Percentiles rank a stretch among this genome's conserved stretches.
Evolutionary conservation across 35 echinoderm and acorn worm species (phyloP).

Genomic region (Holothuria glaberrima): DNA sequence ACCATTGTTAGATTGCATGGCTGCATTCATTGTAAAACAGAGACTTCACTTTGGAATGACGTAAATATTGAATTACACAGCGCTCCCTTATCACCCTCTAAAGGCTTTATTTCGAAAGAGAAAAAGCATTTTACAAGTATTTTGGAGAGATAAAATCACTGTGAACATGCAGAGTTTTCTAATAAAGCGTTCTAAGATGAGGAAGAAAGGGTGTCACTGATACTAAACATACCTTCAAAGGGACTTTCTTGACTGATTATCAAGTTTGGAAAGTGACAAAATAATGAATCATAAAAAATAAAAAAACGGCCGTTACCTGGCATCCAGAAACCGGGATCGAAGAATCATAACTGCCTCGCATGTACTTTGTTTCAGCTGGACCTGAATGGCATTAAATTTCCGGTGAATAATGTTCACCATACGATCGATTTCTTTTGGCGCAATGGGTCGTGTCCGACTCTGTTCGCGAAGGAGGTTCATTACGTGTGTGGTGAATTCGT

Average conservation of each 20-base stretch:
- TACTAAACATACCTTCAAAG: too few relatives aligned
- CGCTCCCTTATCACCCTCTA: too few relatives aligned
- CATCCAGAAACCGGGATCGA: conserved; percentile 95
- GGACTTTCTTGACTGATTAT: background rate
- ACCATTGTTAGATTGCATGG: too few relatives aligned
- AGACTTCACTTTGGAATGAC: too few relatives aligned
- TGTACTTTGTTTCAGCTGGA: conserved; percentile 98
- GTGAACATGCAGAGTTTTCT: too few relatives aligned
- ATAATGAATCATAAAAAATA: background rate
- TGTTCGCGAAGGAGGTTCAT: conserved; percentile 99
- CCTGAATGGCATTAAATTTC: conserved; percentile 99
- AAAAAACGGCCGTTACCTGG: conserved; percentile 70
- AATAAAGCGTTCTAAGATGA: background rate
- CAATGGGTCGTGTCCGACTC: conserved; percentile 98
- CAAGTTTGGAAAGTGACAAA: too few relatives aligned
- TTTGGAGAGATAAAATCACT: too few relatives aligned
- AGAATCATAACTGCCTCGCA: conserved; percentile 99
- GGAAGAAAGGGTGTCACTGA: background rate
- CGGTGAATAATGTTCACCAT: conserved; percentile 99
- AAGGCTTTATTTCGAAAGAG: too few relatives aligned
- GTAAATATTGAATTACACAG: too few relatives aligned
- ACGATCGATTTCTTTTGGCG: conserved; percentile 99
- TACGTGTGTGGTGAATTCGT: conserved; percentile 99
- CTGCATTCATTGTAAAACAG: too few relatives aligned
- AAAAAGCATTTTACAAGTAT: too few relatives aligned